Percentiles rank a stretch among this genome's conserved stretches.
Conservation (phyloP, 2,888 invertebrate genomes). For the Chaetogeoica ovagalla region DNA sequence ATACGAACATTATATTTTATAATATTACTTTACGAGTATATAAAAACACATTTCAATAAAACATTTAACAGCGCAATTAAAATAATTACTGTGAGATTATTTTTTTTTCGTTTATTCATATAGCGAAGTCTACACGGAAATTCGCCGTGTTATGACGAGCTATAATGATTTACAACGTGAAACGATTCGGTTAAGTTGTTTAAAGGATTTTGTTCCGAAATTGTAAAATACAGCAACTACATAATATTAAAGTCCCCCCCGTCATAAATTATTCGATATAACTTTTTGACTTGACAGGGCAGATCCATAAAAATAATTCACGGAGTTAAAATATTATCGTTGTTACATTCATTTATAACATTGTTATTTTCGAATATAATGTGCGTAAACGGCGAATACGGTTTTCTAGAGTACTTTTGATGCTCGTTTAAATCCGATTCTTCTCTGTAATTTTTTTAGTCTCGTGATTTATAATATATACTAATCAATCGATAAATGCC, state of each 20-base stretch:
- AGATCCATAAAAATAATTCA: neutral
- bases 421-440: too few species aligned
- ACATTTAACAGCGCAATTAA: too few species aligned
- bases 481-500: too few species aligned
- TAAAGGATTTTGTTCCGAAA: neutral
- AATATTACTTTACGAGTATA: too few species aligned
- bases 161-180: neutral
- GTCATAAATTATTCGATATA: slow-evolving; percentile 1
- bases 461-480: too few species aligned
- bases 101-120: too few species aligned
- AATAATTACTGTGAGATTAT: too few species aligned
- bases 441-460: too few species aligned
- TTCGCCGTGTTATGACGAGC: neutral
- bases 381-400: neutral
- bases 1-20: too few species aligned
- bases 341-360: neutral
- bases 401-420: neutral
- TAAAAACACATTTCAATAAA: too few species aligned
- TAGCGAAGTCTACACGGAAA: neutral
- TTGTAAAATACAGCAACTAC: neutral
- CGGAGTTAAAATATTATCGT: neutral
- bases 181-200: neutral
- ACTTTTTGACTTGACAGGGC: neutral
- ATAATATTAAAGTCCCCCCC: neutral
- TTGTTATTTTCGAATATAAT: neutral